Conservation (phyloP, 2,888 invertebrate species). For the Oligia latruncula region DNA sequence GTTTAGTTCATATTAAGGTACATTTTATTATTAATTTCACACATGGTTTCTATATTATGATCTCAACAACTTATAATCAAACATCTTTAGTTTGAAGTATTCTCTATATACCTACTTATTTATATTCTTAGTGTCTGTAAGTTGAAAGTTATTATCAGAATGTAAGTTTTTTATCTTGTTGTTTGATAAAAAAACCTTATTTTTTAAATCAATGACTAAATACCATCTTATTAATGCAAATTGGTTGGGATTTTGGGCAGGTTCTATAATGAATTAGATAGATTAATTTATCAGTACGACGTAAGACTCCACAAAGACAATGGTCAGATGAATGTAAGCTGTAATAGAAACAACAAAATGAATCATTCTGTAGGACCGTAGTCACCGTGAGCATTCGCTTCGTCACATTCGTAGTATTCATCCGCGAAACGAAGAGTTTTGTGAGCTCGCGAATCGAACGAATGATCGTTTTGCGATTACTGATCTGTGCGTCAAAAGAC, state of each 20-base stretch:
- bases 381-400: neutral
- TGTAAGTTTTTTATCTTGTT: neutral
- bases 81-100: slow-evolving; percentile 57
- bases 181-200: neutral
- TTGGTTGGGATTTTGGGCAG: neutral
- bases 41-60: slow-evolving; percentile 48
- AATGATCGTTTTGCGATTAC: neutral
- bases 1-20: slow-evolving; percentile 28
- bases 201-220: neutral
- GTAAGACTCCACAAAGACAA: slow-evolving; percentile 14
- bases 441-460: neutral
- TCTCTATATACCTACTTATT: slow-evolving; percentile 2
- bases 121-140: slow-evolving; percentile 20
- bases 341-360: neutral
- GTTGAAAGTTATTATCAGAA: slow-evolving; percentile 22
- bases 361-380: neutral
- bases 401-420: neutral
- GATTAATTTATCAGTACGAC: neutral
- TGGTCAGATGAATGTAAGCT: neutral
- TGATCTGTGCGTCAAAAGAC: neutral
- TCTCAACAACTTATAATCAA: slow-evolving; percentile 46
- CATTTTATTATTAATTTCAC: slow-evolving; percentile 32
- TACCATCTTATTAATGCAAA: neutral
- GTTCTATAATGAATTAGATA: neutral
- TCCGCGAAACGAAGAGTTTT: neutral